Percentiles rank a stretch among this genome's conserved stretches.
phyloP scores from a whole-genome alignment of 1,140 invertebrate genomes.

The Drosophila virilis region DNA sequence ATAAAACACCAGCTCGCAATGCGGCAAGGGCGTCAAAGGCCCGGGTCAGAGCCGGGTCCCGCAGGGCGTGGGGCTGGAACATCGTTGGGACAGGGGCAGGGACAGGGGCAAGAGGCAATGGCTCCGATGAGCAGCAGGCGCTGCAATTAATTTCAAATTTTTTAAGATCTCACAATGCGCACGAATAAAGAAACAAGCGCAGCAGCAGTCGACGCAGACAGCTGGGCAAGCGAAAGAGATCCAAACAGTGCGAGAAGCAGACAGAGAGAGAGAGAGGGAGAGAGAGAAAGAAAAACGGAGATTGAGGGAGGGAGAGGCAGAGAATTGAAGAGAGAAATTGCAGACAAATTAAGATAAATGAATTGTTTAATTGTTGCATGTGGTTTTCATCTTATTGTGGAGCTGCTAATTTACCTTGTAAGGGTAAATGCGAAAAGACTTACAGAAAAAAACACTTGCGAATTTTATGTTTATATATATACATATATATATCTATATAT shows the following conservation, averaged over 20 bases:
- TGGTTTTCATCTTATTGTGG: slow-evolving; percentile 52
- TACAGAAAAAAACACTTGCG: not conserved
- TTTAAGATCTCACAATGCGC: slow-evolving; percentile 47
- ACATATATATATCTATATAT: not conserved
- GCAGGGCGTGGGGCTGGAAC: not conserved
- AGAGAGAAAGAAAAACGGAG: not conserved
- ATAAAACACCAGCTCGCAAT: slow-evolving; percentile 34
- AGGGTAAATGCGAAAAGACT: slow-evolving; percentile 42
- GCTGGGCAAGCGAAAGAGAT: slow-evolving; percentile 46
- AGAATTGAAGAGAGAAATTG: slow-evolving; percentile 53
- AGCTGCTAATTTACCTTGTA: slow-evolving; percentile 67
- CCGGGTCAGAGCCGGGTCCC: not conserved
- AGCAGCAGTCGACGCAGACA: slow-evolving; percentile 33
- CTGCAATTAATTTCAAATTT: slow-evolving; percentile 82
- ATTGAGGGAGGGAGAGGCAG: not conserved
- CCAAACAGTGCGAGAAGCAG: slow-evolving; percentile 4
- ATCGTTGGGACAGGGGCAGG: not conserved
- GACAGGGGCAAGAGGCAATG: not conserved
- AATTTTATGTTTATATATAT: not conserved
- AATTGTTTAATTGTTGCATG: slow-evolving; percentile 79
- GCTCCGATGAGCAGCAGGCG: slow-evolving; percentile 37
- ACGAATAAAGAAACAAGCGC: slow-evolving; percentile 12
- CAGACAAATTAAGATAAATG: slow-evolving; percentile 82
- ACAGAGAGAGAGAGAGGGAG: not conserved
- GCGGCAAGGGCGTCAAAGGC: slow-evolving; percentile 40